Evolutionary conservation across 2,113 vertebrate species (phyloP).

Genomic region (Hippocampus mohnikei): DNA sequence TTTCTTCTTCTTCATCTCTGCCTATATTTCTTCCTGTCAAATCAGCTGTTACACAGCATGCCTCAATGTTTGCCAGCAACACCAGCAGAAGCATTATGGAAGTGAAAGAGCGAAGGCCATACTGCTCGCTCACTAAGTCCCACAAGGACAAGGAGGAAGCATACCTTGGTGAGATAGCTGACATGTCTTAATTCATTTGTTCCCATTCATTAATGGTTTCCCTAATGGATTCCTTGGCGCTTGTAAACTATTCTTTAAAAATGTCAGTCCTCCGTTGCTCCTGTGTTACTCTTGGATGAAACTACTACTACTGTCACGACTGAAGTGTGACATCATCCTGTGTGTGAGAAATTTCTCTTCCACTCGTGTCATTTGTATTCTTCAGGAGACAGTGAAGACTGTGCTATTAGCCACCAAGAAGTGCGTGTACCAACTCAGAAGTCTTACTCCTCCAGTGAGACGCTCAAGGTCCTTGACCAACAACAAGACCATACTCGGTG

Average conservation of each 20-base stretch:
- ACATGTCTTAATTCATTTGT: not conserved
- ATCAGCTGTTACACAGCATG: conserved; percentile 59
- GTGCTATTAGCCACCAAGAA: conserved; percentile 55
- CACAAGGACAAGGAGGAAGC: conserved; percentile 86
- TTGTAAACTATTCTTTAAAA: not conserved
- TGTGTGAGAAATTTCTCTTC: not conserved
- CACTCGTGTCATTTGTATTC: conserved; percentile 43
- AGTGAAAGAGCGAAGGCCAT: conserved; percentile 97
- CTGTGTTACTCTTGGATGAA: not conserved
- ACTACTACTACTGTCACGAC: not conserved
- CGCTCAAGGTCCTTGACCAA: conserved; percentile 95
- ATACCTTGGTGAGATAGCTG: conserved; percentile 68
- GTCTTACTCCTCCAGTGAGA: conserved; percentile 97
- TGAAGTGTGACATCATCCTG: not conserved
- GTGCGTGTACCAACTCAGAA: conserved; percentile 91
- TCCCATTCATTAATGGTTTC: not conserved
- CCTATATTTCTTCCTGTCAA: conserved; percentile 11
- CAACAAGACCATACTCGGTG: conserved; percentile 84
- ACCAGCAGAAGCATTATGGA: conserved; percentile 90
- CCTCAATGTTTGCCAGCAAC: conserved; percentile 66
- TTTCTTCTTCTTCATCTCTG: not conserved
- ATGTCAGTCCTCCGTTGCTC: not conserved
- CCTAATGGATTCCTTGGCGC: not conserved
- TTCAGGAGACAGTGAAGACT: conserved; percentile 87
- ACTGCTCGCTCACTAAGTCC: conserved; percentile 94